Evolutionary conservation across 2,797 vertebrate species (phyloP).

Genomic region (Phoebastria nigripes): DNA sequence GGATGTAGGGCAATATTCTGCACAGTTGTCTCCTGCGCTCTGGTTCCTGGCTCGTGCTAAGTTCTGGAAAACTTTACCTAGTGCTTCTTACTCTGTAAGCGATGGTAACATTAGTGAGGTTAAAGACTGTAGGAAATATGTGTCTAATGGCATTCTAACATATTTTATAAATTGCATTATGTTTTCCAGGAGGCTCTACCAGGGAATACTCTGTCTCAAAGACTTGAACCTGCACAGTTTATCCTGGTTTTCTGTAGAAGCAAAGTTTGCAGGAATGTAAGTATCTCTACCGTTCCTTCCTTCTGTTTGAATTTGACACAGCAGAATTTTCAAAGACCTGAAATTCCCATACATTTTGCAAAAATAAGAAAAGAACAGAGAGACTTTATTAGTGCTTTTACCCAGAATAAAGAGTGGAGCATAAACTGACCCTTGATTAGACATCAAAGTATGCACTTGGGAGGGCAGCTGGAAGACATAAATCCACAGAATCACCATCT

Average conservation of each 20-base stretch:
- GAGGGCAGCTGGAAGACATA: background rate
- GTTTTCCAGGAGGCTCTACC: background rate
- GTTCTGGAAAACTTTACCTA: background rate
- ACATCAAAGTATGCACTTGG: background rate
- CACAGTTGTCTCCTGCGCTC: background rate
- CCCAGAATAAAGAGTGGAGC: background rate
- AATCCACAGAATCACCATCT: background rate
- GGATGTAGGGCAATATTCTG: too few relatives aligned
- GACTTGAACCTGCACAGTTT: background rate
- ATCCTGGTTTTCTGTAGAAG: background rate
- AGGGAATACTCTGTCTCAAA: background rate
- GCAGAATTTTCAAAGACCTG: background rate
- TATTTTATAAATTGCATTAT: background rate
- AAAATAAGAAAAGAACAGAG: slow-evolving; percentile 8
- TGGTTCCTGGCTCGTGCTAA: background rate
- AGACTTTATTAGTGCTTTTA: background rate
- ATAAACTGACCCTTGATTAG: slow-evolving; percentile 4
- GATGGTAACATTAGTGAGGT: background rate
- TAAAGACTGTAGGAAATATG: background rate
- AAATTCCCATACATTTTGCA: slow-evolving; percentile 2
- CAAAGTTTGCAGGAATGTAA: background rate
- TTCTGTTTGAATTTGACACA: background rate
- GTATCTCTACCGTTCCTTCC: background rate
- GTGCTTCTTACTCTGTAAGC: background rate
- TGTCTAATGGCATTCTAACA: background rate